phyloP scores from a whole-genome alignment of 2,797 vertebrate species.

The Spheniscus humboldti region DNA sequence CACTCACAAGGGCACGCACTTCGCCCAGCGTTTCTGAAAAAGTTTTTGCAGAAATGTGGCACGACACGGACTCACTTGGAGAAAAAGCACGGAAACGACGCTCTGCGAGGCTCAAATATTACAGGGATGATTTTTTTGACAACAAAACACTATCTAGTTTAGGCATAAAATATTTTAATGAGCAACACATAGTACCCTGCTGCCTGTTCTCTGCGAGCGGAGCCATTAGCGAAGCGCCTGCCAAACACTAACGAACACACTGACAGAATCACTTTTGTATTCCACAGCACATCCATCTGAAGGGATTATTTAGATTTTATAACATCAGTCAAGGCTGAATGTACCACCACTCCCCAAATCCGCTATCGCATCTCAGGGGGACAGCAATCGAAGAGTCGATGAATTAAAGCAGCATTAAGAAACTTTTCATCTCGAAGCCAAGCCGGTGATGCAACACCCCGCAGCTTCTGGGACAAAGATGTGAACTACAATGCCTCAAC shows the following conservation, averaged over 20 bases:
- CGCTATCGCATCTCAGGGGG: background rate
- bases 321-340: background rate
- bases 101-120: background rate
- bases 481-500: constrained; percentile 2
- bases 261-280: background rate
- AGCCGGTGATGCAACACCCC: background rate
- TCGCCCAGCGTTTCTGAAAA: accelerated
- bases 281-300: background rate
- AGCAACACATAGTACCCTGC: background rate
- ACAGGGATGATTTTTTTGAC: background rate
- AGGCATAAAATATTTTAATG: background rate
- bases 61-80: accelerated
- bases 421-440: background rate
- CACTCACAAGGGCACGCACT: background rate
- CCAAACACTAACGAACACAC: background rate
- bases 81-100: accelerated
- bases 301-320: background rate
- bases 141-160: background rate
- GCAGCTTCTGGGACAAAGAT: constrained; percentile 39
- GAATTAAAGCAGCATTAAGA: background rate
- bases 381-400: background rate
- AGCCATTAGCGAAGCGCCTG: accelerated
- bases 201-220: accelerated
- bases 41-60: background rate
- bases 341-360: background rate